A percentile compares a stretch with the other conserved stretches of the same genome.
Evolutionary conservation across 2,888 invertebrate species (phyloP).

Genomic region (Leucoma salicis): DNA sequence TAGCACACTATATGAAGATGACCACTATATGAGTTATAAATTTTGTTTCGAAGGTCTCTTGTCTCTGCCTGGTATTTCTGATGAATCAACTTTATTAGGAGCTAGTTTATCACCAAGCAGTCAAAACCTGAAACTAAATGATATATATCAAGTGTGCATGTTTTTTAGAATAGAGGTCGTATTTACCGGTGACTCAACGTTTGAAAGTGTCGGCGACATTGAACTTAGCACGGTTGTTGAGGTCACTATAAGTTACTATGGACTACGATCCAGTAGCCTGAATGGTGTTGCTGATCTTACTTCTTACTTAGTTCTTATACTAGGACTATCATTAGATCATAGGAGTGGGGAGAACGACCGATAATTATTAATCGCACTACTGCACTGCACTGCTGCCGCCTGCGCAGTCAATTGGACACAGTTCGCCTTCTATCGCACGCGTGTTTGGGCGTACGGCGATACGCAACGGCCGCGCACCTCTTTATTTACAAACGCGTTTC

Average conservation of each 20-base stretch:
- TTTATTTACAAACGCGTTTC: conserved; percentile 67
- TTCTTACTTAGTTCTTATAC: no score
- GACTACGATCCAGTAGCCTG: neutral
- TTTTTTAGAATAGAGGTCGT: neutral
- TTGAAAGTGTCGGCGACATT: conserved; percentile 3
- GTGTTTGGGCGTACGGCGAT: conserved; percentile 44
- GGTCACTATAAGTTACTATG: neutral
- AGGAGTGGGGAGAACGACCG: conserved; percentile 65
- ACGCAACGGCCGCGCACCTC: conserved; percentile 34
- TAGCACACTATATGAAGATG: no score
- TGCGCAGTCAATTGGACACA: conserved; percentile 32
- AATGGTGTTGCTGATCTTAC: neutral
- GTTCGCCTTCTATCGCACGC: conserved; percentile 36
- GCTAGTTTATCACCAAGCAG: no score
- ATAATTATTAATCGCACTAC: conserved; percentile 42
- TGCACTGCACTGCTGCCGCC: conserved; percentile 28
- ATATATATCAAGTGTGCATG: no score
- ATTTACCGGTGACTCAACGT: neutral
- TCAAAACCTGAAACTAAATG: no score
- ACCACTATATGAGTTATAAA: no score
- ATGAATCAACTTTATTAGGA: no score
- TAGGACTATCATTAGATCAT: no score
- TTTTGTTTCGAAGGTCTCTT: no score
- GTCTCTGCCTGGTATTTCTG: no score
- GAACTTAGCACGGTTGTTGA: conserved; percentile 5